Conservation (phyloP, 2,113 vertebrate species). For the Albula goreensis region DNA sequence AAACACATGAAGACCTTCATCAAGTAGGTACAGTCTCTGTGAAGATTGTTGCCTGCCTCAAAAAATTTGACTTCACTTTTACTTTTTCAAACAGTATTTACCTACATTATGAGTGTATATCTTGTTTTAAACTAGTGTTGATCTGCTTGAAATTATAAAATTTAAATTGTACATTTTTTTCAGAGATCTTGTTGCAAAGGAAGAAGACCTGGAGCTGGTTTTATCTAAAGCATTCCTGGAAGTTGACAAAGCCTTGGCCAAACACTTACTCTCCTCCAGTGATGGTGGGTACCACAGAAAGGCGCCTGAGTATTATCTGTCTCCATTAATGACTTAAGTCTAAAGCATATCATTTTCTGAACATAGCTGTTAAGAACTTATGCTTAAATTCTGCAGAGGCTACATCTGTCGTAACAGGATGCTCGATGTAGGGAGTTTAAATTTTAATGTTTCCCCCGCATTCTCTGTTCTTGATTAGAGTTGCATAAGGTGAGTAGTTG, state of each 20-base stretch:
- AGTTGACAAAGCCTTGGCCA: slow-evolving; percentile 85
- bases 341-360: no score
- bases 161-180: slow-evolving; percentile 34
- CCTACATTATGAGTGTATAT: neutral
- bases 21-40: slow-evolving; percentile 58
- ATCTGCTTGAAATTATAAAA: no score
- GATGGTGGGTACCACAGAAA: slow-evolving; percentile 78
- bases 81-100: no score
- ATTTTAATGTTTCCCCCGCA: no score
- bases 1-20: slow-evolving; percentile 83
- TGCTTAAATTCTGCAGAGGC: no score
- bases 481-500: no score
- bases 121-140: neutral
- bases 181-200: slow-evolving; percentile 82
- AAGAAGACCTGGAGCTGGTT: slow-evolving; percentile 85
- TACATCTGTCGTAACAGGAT: no score
- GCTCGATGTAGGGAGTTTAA: no score
- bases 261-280: slow-evolving; percentile 74
- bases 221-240: slow-evolving; percentile 89
- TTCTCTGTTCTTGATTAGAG: no score
- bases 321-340: neutral
- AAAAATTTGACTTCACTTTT: no score
- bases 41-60: no score
- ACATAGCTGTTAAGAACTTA: no score
- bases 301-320: neutral